These are phyloP conservation scores for Cephus sareptanus DNA, from an alignment of 2,888 invertebrate species.

Conservation along the genomic window DNA sequence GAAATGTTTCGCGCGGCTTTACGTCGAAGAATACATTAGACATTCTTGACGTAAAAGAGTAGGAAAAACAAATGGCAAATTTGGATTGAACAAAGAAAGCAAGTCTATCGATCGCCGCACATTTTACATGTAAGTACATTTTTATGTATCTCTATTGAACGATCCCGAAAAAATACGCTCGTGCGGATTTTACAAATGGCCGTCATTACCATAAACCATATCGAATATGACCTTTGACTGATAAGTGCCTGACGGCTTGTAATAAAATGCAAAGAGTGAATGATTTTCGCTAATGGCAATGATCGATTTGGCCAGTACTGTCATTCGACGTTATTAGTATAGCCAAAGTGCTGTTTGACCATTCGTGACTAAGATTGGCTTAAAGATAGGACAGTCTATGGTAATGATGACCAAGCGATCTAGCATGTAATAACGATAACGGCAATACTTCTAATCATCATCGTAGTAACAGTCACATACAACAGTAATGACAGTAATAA, in stretches of 20 bases:
- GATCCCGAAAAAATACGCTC: background rate
- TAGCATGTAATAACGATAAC: constrained; percentile 1
- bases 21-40: background rate
- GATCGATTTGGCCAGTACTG: background rate
- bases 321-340: background rate
- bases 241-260: background rate
- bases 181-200: background rate
- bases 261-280: background rate
- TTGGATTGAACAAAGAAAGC: background rate
- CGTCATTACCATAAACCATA: background rate
- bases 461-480: constrained; percentile 30
- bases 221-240: background rate
- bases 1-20: background rate
- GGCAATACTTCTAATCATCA: constrained; percentile 30
- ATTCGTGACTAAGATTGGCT: background rate
- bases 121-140: background rate
- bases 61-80: background rate
- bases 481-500: constrained; percentile 13
- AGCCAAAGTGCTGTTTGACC: background rate
- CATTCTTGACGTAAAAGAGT: background rate
- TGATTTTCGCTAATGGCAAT: background rate
- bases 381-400: background rate
- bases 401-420: background rate
- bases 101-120: background rate
- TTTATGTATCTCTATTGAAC: background rate